Evolutionary conservation across 2,797 vertebrate species (phyloP), one percentile per base, ranked within the genome.

Genomic region (Platyrinchus mystaceus): DNA sequence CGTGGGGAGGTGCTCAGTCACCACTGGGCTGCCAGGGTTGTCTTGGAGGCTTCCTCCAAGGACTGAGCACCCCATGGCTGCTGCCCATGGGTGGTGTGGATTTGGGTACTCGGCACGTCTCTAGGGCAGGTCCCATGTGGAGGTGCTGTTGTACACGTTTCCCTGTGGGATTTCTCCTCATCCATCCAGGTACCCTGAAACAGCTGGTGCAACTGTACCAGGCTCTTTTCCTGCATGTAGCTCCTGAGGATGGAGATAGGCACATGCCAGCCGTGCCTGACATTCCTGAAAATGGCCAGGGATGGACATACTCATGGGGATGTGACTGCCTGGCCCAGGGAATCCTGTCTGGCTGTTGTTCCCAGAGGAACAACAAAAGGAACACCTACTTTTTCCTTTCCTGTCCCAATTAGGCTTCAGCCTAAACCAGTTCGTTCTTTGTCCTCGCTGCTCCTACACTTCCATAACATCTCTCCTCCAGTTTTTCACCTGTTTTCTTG

Each of bases 191-290:
- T 47, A 1, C 30, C 71, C 47, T 62, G 9, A 8, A 37, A 0
- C 1, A 3, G 43, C 5, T 58, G 82, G 23, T 41, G 53, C 0
- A 0, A 4, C 6, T 9, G 64, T 9, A 9, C 49, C n/a, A 14
- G 74, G n/a, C 39, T 63, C 58, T 68, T 49, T 39, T 71, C 14
- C 52, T 23, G 39, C 9, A 0, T 14, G 43, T 22, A 50, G 41
- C 37, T 76, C 58, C 19, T 7, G 60, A 32, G 62, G 43, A 21
- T 53, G 17, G 39, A n/a, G 55, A 8, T 4, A 23, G 64, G 19
- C 55, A 27, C 0, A 4, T 68, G 87, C 68, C 55, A 56, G 43
- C 63, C 0, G 0, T n/a, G 81, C 20, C 53, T n/a, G 84, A 44
- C 32, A 7, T 60, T 75, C 34, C 80, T 66, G 71, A 10, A 59